phyloP scores from a whole-genome alignment of 2,113 vertebrate species.

The Plotosus lineatus region DNA sequence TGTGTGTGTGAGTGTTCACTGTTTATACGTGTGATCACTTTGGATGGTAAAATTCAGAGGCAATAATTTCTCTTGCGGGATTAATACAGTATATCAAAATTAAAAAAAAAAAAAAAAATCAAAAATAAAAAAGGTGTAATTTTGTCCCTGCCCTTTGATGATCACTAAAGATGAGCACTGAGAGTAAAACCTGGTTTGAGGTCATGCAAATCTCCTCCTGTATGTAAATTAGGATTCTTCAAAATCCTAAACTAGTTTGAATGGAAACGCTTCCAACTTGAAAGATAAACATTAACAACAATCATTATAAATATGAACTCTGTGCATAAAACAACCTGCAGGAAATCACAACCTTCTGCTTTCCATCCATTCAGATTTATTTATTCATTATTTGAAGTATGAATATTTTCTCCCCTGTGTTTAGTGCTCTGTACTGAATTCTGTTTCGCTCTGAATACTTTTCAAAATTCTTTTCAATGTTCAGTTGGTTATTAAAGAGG shows the following conservation, averaged over 20 bases:
- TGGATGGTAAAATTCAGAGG: too few species aligned
- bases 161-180: conserved; percentile 1
- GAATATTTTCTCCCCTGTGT: neutral
- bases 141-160: neutral
- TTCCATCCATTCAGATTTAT: neutral
- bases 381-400: neutral
- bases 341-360: neutral
- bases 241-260: conserved; percentile 23
- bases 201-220: conserved; percentile 37
- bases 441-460: neutral
- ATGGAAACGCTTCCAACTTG: neutral
- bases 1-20: too few species aligned
- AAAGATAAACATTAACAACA: conserved; percentile 17
- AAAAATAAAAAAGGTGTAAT: too few species aligned
- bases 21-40: too few species aligned
- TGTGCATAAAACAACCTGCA: conserved; percentile 32
- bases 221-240: conserved; percentile 40
- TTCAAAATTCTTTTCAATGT: neutral
- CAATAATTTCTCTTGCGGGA: too few species aligned
- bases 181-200: neutral
- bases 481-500: neutral
- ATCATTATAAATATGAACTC: neutral
- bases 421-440: neutral
- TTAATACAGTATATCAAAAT: too few species aligned
- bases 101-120: too few species aligned